These are phyloP conservation scores for Tolypeutes matacus DNA, from an alignment of 2,797 vertebrate genomes.

Conservation along the genomic window DNA sequence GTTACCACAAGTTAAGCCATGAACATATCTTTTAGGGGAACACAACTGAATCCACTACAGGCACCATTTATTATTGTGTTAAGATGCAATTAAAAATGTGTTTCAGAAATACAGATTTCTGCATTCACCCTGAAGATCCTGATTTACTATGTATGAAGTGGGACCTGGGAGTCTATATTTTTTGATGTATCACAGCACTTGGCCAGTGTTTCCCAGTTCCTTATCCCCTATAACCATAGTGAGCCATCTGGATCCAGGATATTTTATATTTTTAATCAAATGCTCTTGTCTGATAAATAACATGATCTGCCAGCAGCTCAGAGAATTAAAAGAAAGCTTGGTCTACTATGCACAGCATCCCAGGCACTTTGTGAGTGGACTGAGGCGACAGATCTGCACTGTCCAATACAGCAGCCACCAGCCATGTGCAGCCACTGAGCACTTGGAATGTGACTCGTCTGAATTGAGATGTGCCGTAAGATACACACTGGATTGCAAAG, in stretches of 20 bases:
- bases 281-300: background rate
- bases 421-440: background rate
- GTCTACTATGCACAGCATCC: too few species aligned
- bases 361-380: fast-evolving
- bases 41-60: too few species aligned
- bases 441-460: background rate
- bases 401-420: fast-evolving
- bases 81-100: background rate
- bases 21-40: too few species aligned
- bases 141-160: background rate
- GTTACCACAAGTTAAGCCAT: too few species aligned
- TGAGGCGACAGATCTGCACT: fast-evolving
- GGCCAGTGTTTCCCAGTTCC: background rate
- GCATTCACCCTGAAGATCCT: background rate
- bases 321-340: too few species aligned
- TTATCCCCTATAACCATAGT: background rate
- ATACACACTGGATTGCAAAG: background rate
- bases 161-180: background rate
- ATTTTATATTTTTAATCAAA: background rate
- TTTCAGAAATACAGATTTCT: constrained; percentile 12
- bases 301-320: background rate
- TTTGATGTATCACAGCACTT: background rate
- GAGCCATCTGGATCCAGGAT: background rate
- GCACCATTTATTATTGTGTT: background rate
- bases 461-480: background rate